Evolutionary conservation across 2,888 invertebrate species (phyloP), one percentile per base, ranked within the genome.

Genomic region (Pyralis farinalis): DNA sequence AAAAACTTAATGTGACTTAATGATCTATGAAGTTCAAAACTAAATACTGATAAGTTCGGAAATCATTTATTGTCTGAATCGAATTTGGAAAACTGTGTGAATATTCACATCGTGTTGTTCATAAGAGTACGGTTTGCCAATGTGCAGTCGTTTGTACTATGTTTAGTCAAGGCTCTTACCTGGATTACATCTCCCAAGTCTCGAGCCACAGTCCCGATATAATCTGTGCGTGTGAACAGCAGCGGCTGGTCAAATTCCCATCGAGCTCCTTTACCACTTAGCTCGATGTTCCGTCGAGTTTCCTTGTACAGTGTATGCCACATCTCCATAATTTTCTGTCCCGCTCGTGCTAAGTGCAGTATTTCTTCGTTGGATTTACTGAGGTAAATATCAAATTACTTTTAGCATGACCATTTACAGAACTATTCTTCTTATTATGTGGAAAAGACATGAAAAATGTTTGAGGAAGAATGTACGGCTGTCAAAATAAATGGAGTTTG

Each of bases 161-260:
- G 21, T 21, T 25, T n/a, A 25, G 25, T 25, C 7, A 25, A 7
- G n/a, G 2, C 16, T 16, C n/a, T 16, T 71, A 94, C 95, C 79
- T 93, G 92, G 0, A 95, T 93, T 12, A 97, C 92, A 47, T 94
- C 91, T n/a, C 94, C 91, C 25, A 98, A 85, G 64, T 97, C 95
- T 34, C 91, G 87, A 44, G 95, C 95, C 7, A 98, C 96, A 6
- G 90, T 90, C 1, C 93, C 93, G 53, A 97, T 94, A 59, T 97
- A 97, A 65, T 97, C 96, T 0, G 97, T 96, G 43, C 93, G 92
- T 1, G 93, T 93, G 74, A 98, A 98, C 21, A 98, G 82, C 30
- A 92, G 90, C 8, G 92, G 92, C 56, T 95, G 93, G 65, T 97
- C 95, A 74, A 98, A 98, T 76, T 98, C 97, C 98, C 98, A 98